Conservation (phyloP, 1,140 invertebrate species). For the Plodia interpunctella region DNA sequence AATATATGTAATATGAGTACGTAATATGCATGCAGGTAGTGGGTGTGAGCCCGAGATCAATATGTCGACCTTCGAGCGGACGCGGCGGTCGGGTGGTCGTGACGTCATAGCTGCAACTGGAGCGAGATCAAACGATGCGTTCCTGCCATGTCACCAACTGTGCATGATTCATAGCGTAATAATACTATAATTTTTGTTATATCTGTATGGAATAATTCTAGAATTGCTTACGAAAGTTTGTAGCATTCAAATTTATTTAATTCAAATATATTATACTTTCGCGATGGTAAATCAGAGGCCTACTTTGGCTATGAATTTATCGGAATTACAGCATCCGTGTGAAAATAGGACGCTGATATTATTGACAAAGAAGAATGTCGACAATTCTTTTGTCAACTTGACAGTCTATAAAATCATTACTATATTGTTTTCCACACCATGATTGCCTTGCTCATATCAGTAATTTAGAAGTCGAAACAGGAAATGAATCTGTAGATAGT, state of each 20-base stretch:
- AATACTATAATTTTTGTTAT: not conserved
- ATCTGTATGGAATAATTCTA: not conserved
- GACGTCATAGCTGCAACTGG: constrained; percentile 63
- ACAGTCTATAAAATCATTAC: not conserved
- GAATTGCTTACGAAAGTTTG: too few relatives aligned
- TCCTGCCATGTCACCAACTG: constrained; percentile 39
- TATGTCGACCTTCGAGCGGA: constrained; percentile 61
- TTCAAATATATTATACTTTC: too few relatives aligned
- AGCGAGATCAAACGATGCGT: constrained; percentile 43
- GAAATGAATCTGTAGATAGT: constrained; percentile 9
- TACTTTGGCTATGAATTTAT: not conserved
- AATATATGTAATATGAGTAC: not conserved
- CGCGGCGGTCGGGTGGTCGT: constrained; percentile 36
- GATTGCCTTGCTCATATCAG: not conserved
- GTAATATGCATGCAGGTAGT: constrained; percentile 23
- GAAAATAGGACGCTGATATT: not conserved
- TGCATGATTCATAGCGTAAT: constrained; percentile 20
- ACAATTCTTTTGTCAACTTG: constrained; percentile 2
- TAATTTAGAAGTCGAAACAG: constrained; percentile 4
- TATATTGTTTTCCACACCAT: not conserved
- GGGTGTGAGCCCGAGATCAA: constrained; percentile 53
- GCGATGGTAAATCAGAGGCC: too few relatives aligned
- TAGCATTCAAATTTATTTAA: too few relatives aligned
- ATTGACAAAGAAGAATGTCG: not conserved
- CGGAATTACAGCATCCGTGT: not conserved